A percentile compares a stretch with the other conserved stretches of the same genome.
Conservation (phyloP, 2,888 invertebrate genomes). For the Protodeltote pygarga region DNA sequence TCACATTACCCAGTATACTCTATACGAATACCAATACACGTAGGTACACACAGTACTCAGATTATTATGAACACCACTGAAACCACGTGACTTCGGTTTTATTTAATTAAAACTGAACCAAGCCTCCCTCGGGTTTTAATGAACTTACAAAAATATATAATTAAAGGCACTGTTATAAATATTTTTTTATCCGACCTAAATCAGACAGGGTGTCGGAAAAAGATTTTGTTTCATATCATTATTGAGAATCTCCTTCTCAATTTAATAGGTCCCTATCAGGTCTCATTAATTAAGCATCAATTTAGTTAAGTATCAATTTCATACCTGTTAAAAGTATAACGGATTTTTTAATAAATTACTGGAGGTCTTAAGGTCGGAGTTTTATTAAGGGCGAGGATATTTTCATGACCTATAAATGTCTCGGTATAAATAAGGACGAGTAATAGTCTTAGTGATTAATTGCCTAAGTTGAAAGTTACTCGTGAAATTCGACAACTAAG, state of each 20-base stretch:
- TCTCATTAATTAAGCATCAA: conserved; percentile 42
- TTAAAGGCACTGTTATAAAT: conserved; percentile 46
- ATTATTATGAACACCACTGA: conserved; percentile 45
- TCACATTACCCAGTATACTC: background rate
- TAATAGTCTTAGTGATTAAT: conserved; percentile 4
- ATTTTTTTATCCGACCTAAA: conserved; percentile 45
- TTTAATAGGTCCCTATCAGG: conserved; percentile 45
- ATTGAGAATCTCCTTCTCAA: conserved; percentile 32
- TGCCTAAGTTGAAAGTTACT: conserved; percentile 5
- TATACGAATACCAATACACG: background rate
- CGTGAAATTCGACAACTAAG: background rate
- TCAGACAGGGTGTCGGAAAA: conserved; percentile 32
- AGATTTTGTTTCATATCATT: conserved; percentile 44
- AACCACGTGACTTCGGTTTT: conserved; percentile 50
- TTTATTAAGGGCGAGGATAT: conserved; percentile 7
- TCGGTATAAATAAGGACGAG: conserved; percentile 1
- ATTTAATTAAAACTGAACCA: conserved; percentile 65
- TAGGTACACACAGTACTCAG: conserved; percentile 3
- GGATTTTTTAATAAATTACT: conserved; percentile 19
- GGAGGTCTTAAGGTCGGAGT: conserved; percentile 1
- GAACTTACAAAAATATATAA: conserved; percentile 57
- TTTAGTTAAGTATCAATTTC: conserved; percentile 47
- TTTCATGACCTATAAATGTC: background rate
- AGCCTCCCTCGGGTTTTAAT: conserved; percentile 50
- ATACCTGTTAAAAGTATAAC: conserved; percentile 15